phyloP scores from a whole-genome alignment of 1,140 invertebrate species.

The Lepidurus arcticus region DNA sequence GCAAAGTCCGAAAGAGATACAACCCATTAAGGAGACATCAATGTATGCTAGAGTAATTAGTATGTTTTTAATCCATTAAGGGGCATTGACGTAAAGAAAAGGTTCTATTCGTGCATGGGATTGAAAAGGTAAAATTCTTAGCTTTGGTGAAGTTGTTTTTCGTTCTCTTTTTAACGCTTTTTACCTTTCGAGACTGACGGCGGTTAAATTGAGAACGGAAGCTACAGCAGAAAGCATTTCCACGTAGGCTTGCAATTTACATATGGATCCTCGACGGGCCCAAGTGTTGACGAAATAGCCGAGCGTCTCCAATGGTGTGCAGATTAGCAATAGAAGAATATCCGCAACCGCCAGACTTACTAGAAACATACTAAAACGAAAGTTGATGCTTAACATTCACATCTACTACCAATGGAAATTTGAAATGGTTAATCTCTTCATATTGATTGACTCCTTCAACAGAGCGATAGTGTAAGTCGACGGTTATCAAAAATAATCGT shows the following conservation, averaged over 20 bases:
- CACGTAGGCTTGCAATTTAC: conserved; percentile 39
- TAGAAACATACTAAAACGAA: conserved; percentile 39
- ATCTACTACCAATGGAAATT: too few relatives aligned
- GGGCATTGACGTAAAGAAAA: not conserved
- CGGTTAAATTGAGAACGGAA: conserved; percentile 40
- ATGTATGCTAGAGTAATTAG: not conserved
- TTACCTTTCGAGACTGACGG: conserved; percentile 41
- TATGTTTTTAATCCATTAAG: not conserved
- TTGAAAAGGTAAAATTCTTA: not conserved
- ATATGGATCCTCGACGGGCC: conserved; percentile 39
- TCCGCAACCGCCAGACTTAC: conserved; percentile 43
- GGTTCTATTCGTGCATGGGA: not conserved
- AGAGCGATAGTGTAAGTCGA: not conserved
- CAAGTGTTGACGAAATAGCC: conserved; percentile 41
- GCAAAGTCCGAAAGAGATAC: not conserved
- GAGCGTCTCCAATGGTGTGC: conserved; percentile 42
- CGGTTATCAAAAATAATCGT: too few relatives aligned
- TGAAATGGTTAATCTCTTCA: too few relatives aligned
- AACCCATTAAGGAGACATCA: not conserved
- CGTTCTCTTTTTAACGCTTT: not conserved
- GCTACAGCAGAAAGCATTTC: conserved; percentile 40
- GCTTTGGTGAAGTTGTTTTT: not conserved
- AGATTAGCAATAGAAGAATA: conserved; percentile 42
- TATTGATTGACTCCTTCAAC: not conserved
- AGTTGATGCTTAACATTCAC: not conserved